phyloP scores from a whole-genome alignment of 2,888 invertebrate species.

The Drepana falcataria region DNA sequence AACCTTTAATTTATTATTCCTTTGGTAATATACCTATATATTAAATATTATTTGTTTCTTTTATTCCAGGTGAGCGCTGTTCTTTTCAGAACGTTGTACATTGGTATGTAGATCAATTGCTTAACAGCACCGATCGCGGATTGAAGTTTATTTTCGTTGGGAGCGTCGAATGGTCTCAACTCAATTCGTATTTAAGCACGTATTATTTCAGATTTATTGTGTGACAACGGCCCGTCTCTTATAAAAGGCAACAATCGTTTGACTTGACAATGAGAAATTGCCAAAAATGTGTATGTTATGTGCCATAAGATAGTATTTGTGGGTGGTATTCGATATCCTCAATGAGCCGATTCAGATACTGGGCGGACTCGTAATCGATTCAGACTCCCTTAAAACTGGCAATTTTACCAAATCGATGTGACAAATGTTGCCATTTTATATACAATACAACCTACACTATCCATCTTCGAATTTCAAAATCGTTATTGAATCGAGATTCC shows the following conservation, averaged over 20 bases:
- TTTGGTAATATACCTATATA: conserved; percentile 3
- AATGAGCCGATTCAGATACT: conserved; percentile 20
- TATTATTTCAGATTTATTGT: conserved; percentile 25
- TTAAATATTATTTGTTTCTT: conserved; percentile 9
- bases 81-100: conserved; percentile 8
- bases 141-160: too few relatives aligned
- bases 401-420: conserved; percentile 23
- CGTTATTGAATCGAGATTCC: background rate
- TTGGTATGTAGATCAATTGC: conserved; percentile 16
- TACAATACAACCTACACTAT: conserved; percentile 14
- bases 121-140: background rate
- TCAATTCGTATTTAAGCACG: conserved; percentile 6
- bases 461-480: background rate
- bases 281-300: conserved; percentile 39
- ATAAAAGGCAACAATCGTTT: conserved; percentile 26
- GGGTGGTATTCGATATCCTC: conserved; percentile 30
- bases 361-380: conserved; percentile 16
- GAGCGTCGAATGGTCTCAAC: too few relatives aligned
- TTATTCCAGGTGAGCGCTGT: conserved; percentile 47
- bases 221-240: conserved; percentile 26
- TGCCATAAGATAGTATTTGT: conserved; percentile 30
- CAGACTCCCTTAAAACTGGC: conserved; percentile 22
- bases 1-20: too few relatives aligned
- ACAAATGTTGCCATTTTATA: conserved; percentile 22
- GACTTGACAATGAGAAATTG: conserved; percentile 34